Evolutionary conservation across 2,888 invertebrate genomes (phyloP).

Genomic region (Nomada fabriciana): DNA sequence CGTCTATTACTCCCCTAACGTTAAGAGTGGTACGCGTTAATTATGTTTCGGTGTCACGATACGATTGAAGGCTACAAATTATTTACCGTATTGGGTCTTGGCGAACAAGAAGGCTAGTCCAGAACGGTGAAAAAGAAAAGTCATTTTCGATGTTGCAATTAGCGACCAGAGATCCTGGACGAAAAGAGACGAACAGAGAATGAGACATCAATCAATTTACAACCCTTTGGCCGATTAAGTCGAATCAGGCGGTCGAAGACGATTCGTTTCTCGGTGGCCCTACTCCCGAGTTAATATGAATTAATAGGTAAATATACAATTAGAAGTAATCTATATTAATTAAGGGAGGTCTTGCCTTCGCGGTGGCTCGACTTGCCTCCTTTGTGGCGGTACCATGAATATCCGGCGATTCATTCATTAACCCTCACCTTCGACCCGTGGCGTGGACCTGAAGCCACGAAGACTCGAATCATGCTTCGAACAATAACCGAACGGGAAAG

Average conservation of each 20-base stretch:
- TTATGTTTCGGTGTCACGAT: no score
- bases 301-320: slow-evolving; percentile 85
- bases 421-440: slow-evolving; percentile 82
- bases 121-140: not conserved
- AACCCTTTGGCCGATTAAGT: slow-evolving; percentile 82
- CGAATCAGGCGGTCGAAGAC: slow-evolving; percentile 79
- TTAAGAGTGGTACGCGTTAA: no score
- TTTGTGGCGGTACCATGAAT: slow-evolving; percentile 81
- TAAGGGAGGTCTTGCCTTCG: slow-evolving; percentile 80
- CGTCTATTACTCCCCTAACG: no score
- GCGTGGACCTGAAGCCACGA: slow-evolving; percentile 71
- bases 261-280: slow-evolving; percentile 70
- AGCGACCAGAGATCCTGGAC: slow-evolving; percentile 55
- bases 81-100: no score
- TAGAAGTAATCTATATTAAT: slow-evolving; percentile 84
- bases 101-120: no score
- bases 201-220: slow-evolving; percentile 82
- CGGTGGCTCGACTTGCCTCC: slow-evolving; percentile 77
- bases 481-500: slow-evolving; percentile 78
- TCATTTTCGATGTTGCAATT: not conserved
- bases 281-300: slow-evolving; percentile 79
- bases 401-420: slow-evolving; percentile 84
- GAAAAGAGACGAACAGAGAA: slow-evolving; percentile 62
- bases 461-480: slow-evolving; percentile 73
- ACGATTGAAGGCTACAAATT: no score